Base-by-base conservation (phyloP, 2,113 vertebrate genomes). In the Macaca mulatta region DNA sequence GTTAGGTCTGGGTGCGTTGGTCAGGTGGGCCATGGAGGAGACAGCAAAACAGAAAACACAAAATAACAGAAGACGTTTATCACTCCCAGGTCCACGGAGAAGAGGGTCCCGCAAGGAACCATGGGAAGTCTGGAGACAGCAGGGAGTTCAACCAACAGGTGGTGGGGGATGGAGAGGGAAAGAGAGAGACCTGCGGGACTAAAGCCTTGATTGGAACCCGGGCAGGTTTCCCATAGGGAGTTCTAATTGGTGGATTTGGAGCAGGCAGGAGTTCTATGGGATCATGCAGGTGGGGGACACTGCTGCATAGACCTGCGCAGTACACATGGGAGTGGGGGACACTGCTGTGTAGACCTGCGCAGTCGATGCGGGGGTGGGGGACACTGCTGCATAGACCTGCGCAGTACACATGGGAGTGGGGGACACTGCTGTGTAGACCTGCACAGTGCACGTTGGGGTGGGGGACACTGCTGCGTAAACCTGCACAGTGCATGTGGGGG, bases 401-500 rank as follows among this genome's bases (percentile, higher is more conserved):
- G 0, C 48, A 48, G 48, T 48, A 10, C 45, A 11, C 38, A 38
- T 38, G 38, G 38, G 38, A 38, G 48, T 48, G 48, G 48, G 48
- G 48, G 48, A 11, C 45, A 9, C 48, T 48, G 48, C 48, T 11
- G 48, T 0, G 48, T 48, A 11, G 2, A 48, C 45, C 45, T 48
- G 45, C 45, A 10, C 45, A 48, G 45, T 48, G 45, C 45, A 11
- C 10, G 45, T 48, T 8, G 10, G 9, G 45, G 45, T 11, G 10
- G 1, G 45, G 8, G 9, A 43, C 45, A 2, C 45, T 50, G 40
- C 48, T 13, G 50, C 0, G 1, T 17, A 52, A 5, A 52, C 16
- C 50, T 6, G 16, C 5, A 1, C 50, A 6, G 50, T 17, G 50
- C 50, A 52, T 0, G 14, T 52, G 4, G 40, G 40, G 40, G 40